Base-by-base conservation (phyloP, 2,113 vertebrate genomes). In the Falcunculus frontatus region DNA sequence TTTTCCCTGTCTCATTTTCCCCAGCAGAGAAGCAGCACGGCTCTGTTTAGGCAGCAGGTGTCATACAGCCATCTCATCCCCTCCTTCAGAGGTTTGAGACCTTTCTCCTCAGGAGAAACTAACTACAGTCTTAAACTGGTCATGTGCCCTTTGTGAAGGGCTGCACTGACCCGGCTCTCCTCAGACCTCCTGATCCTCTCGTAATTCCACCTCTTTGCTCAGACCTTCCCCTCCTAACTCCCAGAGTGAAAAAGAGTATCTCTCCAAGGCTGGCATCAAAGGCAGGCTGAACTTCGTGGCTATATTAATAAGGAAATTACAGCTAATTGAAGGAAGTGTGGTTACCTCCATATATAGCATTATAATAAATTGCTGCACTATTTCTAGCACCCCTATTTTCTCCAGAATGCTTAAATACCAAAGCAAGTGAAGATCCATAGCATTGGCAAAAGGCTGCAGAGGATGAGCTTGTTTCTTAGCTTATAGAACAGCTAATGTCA, bases 241-340 rank as follows among this genome's bases (percentile, higher is more conserved):
- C 26, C 1, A 10, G n/a, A 29, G 9, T 16, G 26, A 39, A 78
- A 90, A 50, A 1, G 0, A 56, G 7, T 4, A 1, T 29, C 55
- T 91, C 55, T 37, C 22, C 21, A 53, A 67, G 21, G 27, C 41
- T 62, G 55, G 25, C 35, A 55, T 22, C 17, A 32, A 60, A 60
- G 25, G 18, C 65, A 85, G n/a, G 15, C 35, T 83, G 76, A 91
- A 59, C 49, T 72, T 70, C 52, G 26, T 0, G 1, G 44, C 23
- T 83, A 16, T 47, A 64, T 83, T 88, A 83, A 59, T 60, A 86
- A 63, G 53, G 47, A 83, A 96, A 83, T 91, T 50, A 72, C 13
- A 35, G 65, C 20, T 91, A 86, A 86, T 89, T 83, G 49, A 30
- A 94, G 89, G 82, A 89, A 96, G 35, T 73, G 23, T 37, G 63